Evolutionary conservation across 2,797 vertebrate species (phyloP).

Genomic region (Lepus townsendii): DNA sequence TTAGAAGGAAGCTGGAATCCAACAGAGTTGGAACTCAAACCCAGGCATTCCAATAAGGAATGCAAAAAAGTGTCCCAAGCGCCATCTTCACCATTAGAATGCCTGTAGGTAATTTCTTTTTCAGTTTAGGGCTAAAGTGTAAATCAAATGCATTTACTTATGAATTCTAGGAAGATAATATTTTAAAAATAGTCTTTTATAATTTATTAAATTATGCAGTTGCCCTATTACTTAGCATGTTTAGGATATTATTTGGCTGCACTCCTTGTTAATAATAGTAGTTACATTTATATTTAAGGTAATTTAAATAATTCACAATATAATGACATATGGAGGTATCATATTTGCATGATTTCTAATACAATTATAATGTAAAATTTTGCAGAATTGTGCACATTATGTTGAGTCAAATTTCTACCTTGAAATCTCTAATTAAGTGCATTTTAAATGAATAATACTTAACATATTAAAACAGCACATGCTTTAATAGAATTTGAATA

Average conservation of each 20-base stretch:
- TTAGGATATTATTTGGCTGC: conserved; percentile 58
- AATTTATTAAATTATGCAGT: conserved; percentile 52
- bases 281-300: conserved; percentile 46
- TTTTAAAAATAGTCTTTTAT: conserved; percentile 56
- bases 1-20: too few species aligned
- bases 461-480: conserved; percentile 40
- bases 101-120: conserved; percentile 33
- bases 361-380: conserved; percentile 52
- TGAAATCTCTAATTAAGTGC: conserved; percentile 47
- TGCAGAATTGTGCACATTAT: not conserved
- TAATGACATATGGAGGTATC: conserved; percentile 40
- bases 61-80: too few species aligned
- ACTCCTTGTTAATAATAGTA: conserved; percentile 68
- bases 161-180: conserved; percentile 34
- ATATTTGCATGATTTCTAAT: conserved; percentile 52
- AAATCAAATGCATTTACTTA: conserved; percentile 70
- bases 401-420: conserved; percentile 50
- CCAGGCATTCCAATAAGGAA: too few species aligned
- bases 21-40: too few species aligned
- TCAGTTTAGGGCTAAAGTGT: conserved; percentile 31
- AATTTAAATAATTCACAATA: conserved; percentile 53
- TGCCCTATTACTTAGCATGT: not conserved
- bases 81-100: too few species aligned
- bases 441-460: conserved; percentile 56
- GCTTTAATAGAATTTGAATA: conserved; percentile 33